Conservation (phyloP, 2,113 vertebrate genomes). For the Eptatretus burgeri region DNA sequence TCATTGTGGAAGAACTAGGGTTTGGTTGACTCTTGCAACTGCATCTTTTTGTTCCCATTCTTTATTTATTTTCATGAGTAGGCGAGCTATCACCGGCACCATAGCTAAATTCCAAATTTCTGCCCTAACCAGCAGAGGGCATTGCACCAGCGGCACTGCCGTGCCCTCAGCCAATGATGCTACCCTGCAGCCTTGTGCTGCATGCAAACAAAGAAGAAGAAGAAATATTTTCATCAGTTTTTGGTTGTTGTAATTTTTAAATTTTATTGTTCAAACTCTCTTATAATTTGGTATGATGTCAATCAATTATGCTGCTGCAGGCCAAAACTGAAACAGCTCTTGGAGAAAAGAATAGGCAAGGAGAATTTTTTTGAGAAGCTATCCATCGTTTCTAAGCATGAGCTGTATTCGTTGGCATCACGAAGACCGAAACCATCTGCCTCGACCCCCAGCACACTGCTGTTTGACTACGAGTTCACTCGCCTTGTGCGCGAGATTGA, state of each 20-base stretch:
- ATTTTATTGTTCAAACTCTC: background rate
- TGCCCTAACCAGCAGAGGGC: too few relatives aligned
- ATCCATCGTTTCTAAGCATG: constrained; percentile 75
- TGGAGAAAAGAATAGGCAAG: constrained; percentile 86
- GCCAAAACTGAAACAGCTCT: constrained; percentile 87
- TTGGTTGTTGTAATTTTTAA: background rate
- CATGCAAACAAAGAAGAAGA: too few relatives aligned
- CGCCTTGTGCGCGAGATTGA: constrained; percentile 83
- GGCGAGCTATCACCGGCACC: too few relatives aligned
- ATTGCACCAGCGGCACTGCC: too few relatives aligned
- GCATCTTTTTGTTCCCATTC: too few relatives aligned
- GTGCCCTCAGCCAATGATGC: too few relatives aligned
- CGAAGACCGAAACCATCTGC: constrained; percentile 79
- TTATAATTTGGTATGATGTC: background rate
- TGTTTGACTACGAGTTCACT: constrained; percentile 96
- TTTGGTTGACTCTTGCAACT: too few relatives aligned
- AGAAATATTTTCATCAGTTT: background rate
- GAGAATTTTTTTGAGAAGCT: constrained; percentile 94
- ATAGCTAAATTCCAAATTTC: too few relatives aligned
- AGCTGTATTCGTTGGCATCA: constrained; percentile 66
- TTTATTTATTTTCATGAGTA: too few relatives aligned
- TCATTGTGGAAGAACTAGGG: too few relatives aligned
- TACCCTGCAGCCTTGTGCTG: too few relatives aligned
- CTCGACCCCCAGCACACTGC: constrained; percentile 62
- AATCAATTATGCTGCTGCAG: constrained; percentile 15